Evolutionary conservation across 1,140 invertebrate species (phyloP).

Genomic region (Octopus sinensis): DNA sequence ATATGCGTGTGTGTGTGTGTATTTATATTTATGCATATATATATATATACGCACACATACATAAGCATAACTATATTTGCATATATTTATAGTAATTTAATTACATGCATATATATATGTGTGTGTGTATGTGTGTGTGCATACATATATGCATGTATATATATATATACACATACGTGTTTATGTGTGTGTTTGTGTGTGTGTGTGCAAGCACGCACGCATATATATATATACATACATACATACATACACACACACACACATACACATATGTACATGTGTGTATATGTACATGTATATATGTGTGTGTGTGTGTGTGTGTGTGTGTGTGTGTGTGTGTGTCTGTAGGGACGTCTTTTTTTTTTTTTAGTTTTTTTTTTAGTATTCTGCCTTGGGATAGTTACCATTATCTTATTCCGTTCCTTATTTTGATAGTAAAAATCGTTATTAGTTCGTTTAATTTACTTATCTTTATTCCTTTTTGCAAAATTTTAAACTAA

Average conservation of each 20-base stretch:
- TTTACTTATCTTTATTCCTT: no score
- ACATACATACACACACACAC: background rate
- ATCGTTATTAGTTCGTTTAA: no score
- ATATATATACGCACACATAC: background rate
- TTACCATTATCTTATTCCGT: no score
- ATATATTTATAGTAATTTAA: background rate
- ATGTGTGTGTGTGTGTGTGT: no score
- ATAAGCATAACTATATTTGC: background rate
- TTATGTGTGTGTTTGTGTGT: background rate
- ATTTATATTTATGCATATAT: background rate
- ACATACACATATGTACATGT: background rate
- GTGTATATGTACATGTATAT: background rate
- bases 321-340: no score
- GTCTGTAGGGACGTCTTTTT: no score
- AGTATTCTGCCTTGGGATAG: no score
- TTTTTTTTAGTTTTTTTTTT: no score
- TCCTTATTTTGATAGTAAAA: no score
- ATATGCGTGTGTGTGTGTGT: background rate
- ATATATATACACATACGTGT: background rate
- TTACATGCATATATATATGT: background rate
- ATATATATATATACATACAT: background rate
- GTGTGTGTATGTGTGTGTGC: background rate
- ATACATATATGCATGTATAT: background rate
- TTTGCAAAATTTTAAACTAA: no score
- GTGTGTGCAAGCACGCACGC: background rate